Evolutionary conservation across 2,888 invertebrate genomes (phyloP), one percentile per base, ranked within the genome.

Genomic region (Drosophila bunnanda): DNA sequence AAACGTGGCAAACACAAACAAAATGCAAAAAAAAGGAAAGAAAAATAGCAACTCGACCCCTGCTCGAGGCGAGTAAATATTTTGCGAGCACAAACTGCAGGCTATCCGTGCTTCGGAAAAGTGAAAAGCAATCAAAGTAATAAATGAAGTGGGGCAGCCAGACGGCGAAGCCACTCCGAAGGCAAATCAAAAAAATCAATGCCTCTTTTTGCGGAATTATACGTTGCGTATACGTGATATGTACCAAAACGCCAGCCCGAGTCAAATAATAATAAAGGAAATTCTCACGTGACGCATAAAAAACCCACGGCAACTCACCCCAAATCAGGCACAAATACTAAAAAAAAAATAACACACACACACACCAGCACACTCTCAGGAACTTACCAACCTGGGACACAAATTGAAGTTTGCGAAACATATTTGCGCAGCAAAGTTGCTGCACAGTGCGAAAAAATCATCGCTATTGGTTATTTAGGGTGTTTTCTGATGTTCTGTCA

Each of bases 231-330:
- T 88, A 82, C 82, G 85, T 62, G 85, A 85, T 82, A 55, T 85
- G 82, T 79, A 78, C 79, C 72, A 68, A 68, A 68, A 52, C 50
- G 66, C 36, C 53, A 66, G 74, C 55, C 55, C 57, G 78, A 85
- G 54, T 74, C 78, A 88, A 88, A 88, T 84, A 84, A 84, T 88
- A 89, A 89, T 89, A 85, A 89, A 80, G 77, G 74, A 79, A 84
- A 86, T 80, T 87, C 85, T 84, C 85, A 86, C 85, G 85, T 86
- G 89, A 86, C 89, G 80, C 88, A 87, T 84, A 84, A 87, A 80
- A 71, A 52, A 57, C 50, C 66, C 72, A 73, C 69, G 56, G 50
- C 50, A 52, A 52, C 50, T 34, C 50, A 52, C 50, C 50, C 50
- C 50, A 22, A 52, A 34, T 34, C 59, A 68, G 58, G 65, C 48